These are phyloP conservation scores for Prionailurus viverrinus DNA, from an alignment of 2,113 vertebrate species.

Conservation along the genomic window DNA sequence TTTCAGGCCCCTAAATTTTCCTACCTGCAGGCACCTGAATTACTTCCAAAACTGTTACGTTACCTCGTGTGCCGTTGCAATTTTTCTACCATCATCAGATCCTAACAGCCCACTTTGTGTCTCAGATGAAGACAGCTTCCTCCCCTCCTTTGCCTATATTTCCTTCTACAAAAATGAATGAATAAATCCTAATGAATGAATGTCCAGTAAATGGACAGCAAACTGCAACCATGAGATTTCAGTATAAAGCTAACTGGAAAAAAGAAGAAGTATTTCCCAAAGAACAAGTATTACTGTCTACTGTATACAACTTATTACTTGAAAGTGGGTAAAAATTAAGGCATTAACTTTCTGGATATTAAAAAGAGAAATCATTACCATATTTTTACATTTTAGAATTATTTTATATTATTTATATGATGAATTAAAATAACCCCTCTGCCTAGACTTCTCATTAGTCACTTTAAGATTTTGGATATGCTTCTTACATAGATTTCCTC, in stretches of 20 bases:
- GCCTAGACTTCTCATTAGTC: background rate
- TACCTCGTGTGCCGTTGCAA: background rate
- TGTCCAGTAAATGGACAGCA: background rate
- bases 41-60: slow-evolving; percentile 27
- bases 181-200: background rate
- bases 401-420: background rate
- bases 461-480: slow-evolving; percentile 3
- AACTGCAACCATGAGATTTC: background rate
- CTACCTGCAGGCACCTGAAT: background rate
- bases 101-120: background rate
- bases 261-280: background rate
- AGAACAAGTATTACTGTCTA: background rate
- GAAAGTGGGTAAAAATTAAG: background rate
- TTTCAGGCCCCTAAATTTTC: background rate
- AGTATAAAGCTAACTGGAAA: background rate
- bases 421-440: background rate
- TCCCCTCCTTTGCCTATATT: background rate
- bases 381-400: slow-evolving; percentile 56
- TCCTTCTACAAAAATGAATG: background rate
- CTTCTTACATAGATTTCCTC: background rate
- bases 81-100: background rate
- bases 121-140: background rate
- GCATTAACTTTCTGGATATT: background rate
- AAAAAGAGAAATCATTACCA: slow-evolving; percentile 1
- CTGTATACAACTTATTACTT: background rate